These are phyloP conservation scores for Ariolimax columbianus DNA, from an alignment of 2,888 invertebrate genomes.

Conservation along the genomic window DNA sequence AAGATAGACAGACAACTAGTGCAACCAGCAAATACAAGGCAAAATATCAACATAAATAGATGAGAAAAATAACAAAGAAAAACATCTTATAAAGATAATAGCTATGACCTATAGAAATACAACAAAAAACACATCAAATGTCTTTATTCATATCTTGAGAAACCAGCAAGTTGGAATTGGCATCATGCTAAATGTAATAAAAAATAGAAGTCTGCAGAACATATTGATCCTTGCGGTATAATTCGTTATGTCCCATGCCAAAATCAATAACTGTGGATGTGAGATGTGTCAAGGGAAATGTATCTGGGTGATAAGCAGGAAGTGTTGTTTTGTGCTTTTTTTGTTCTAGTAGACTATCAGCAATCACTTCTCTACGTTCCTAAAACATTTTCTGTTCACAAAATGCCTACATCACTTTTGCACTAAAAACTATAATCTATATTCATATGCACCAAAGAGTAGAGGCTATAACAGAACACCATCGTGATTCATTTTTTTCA, in stretches of 20 bases:
- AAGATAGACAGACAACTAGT: no score
- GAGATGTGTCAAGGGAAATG: not conserved
- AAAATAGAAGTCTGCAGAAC: not conserved
- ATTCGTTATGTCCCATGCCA: not conserved
- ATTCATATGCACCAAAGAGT: not conserved
- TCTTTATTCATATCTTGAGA: not conserved
- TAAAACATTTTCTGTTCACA: not conserved
- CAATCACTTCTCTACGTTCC: not conserved
- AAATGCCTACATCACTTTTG: not conserved
- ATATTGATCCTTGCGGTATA: slow-evolving; percentile 5
- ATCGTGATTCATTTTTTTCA: not conserved
- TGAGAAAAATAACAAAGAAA: no score
- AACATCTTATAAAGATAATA: no score
- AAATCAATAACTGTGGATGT: slow-evolving; percentile 12
- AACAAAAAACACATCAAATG: not conserved
- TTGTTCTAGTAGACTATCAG: no score
- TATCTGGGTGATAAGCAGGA: not conserved
- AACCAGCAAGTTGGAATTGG: not conserved
- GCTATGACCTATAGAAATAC: no score
- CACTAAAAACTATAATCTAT: not conserved
- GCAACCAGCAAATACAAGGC: no score
- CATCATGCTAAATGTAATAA: not conserved
- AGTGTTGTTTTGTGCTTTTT: not conserved
- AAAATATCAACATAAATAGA: no score
- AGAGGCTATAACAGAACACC: not conserved